These are phyloP conservation scores for Noctua janthina DNA, from an alignment of 2,888 invertebrate genomes.

Conservation along the genomic window DNA sequence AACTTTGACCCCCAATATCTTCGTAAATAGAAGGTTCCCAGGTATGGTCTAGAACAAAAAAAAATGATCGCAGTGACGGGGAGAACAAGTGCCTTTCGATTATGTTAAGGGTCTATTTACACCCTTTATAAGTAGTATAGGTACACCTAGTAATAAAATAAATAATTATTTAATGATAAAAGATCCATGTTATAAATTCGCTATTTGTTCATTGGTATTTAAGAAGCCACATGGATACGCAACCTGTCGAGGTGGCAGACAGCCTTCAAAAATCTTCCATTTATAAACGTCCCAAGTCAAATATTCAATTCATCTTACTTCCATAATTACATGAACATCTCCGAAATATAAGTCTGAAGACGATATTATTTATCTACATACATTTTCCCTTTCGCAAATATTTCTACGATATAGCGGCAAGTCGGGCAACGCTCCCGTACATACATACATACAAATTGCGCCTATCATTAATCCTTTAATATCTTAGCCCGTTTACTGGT, in stretches of 20 bases:
- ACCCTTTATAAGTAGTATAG: not conserved
- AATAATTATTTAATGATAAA: too few relatives aligned
- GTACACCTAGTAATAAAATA: not conserved
- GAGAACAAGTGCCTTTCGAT: too few relatives aligned
- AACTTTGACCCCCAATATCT: too few relatives aligned
- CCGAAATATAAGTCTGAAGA: slow-evolving; percentile 26
- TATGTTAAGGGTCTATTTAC: too few relatives aligned
- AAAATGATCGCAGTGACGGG: too few relatives aligned
- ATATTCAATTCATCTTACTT: slow-evolving; percentile 29
- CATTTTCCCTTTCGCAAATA: slow-evolving; percentile 26
- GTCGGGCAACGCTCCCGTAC: not conserved
- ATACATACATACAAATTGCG: slow-evolving; percentile 18
- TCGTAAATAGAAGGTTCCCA: too few relatives aligned
- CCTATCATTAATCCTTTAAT: slow-evolving; percentile 54
- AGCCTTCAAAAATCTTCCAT: slow-evolving; percentile 12
- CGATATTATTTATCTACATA: not conserved
- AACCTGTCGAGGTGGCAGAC: not conserved
- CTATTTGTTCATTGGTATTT: not conserved
- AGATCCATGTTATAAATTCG: not conserved
- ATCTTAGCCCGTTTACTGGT: slow-evolving; percentile 39
- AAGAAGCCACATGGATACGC: not conserved
- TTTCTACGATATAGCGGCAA: slow-evolving; percentile 11
- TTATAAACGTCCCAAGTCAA: slow-evolving; percentile 32
- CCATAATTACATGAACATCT: slow-evolving; percentile 29
- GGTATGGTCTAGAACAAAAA: too few relatives aligned